Evolutionary conservation across 2,797 vertebrate species (phyloP), one percentile per base, ranked within the genome.

Genomic region (Pangasius macronema): DNA sequence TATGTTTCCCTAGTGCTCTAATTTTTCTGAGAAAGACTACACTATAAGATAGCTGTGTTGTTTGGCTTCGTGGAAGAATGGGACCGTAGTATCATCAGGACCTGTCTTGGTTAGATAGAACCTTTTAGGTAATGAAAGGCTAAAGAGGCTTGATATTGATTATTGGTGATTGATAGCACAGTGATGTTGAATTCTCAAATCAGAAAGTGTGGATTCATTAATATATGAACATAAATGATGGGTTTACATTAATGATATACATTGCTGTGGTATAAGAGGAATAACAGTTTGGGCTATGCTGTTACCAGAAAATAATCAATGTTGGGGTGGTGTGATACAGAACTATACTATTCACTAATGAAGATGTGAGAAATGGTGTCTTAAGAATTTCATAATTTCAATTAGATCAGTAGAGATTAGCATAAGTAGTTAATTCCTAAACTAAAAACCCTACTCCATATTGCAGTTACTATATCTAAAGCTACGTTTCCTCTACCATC

Each of bases 401-500:
- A 11, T 27, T 75, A n/a, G 46, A n/a, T n/a, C 22, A 24, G 9
- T 75, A 51, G 5, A n/a, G 24, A 51, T 76, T 46, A n/a, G 24
- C 24, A 46, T 14, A 51, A 27, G 27, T n/a, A 42, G 33, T 63
- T 51, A 8, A 57, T 51, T 49, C 20, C 53, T 20, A 82, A 61
- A 63, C 1, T 30, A 14, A 65, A 86, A 11, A 46, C 27, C 53
- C 22, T 36, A 70, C 18, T 46, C 30, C 20, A 73, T 42, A 63
- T 16, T 75, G 46, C 59, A 46, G 81, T 67, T 11, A 46, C 11
- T 61, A 76, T 2, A 63, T 49, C 16, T 36, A 24, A 51, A 24
- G 30, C 63, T 83, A 36, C 46, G 72, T 53, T 11, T 55, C 67
- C 51, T 72, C 53, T 36, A 79, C 79, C 61, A 73, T 33, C 86